Evolutionary conservation across 2,113 vertebrate species (phyloP).

Genomic region (Campylomormyrus tamandua): DNA sequence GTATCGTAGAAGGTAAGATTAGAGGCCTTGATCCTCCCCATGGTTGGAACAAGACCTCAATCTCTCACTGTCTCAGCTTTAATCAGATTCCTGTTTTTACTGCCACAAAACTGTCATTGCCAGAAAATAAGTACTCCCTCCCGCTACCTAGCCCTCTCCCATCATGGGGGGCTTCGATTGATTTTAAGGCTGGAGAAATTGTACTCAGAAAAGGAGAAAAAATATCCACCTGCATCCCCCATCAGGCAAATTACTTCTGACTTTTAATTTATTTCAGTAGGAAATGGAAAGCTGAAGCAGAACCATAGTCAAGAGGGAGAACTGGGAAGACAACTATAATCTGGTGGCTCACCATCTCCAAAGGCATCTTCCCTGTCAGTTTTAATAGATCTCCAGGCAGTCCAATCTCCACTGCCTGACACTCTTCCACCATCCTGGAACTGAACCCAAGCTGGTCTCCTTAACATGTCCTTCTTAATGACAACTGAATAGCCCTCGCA

Average conservation of each 20-base stretch:
- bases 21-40: conserved; percentile 82
- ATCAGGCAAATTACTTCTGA: conserved; percentile 99
- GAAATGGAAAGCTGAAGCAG: conserved; percentile 97
- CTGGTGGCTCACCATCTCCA: conserved; percentile 75
- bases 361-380: conserved; percentile 80
- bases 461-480: conserved; percentile 73
- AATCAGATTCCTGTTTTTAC: conserved; percentile 90
- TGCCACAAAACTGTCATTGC: conserved; percentile 91
- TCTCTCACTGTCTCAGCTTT: conserved; percentile 94
- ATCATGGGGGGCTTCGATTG: conserved; percentile 85
- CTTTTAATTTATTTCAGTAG: conserved; percentile 99
- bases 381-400: conserved; percentile 89
- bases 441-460: conserved; percentile 61
- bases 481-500: conserved; percentile 64
- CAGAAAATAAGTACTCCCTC: conserved; percentile 80
- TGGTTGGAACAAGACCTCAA: conserved; percentile 98
- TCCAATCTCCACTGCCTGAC: conserved; percentile 79
- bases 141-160: conserved; percentile 50
- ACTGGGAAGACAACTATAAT: conserved; percentile 78
- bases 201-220: conserved; percentile 63
- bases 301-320: conserved; percentile 89
- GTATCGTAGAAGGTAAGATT: conserved; percentile 76
- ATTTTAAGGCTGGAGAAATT: conserved; percentile 75
- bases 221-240: conserved; percentile 76
- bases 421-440: conserved; percentile 67